Conservation (phyloP, 2,888 invertebrate genomes). For the Mesochorus sp. region DNA sequence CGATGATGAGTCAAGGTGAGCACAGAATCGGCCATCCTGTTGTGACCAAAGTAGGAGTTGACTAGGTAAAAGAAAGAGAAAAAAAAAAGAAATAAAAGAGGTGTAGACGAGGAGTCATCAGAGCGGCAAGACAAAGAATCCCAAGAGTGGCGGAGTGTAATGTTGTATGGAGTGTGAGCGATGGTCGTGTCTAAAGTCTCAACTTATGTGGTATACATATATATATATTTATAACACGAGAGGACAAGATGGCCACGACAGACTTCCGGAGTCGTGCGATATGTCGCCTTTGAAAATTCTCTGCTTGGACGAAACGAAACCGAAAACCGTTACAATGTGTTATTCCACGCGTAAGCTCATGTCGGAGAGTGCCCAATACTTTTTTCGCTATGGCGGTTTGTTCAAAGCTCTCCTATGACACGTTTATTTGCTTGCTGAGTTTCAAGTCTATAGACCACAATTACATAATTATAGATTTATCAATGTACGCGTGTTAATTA, state of each 20-base stretch:
- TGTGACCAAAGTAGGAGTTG: constrained; percentile 55
- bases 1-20: constrained; percentile 28
- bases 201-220: constrained; percentile 26
- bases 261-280: constrained; percentile 65
- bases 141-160: constrained; percentile 60
- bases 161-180: constrained; percentile 59
- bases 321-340: constrained; percentile 44
- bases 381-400: constrained; percentile 27
- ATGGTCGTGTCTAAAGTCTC: constrained; percentile 50
- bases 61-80: constrained; percentile 42
- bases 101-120: constrained; percentile 65
- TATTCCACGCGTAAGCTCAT: background rate
- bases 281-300: constrained; percentile 47
- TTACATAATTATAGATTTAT: too few species aligned
- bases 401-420: constrained; percentile 20
- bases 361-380: constrained; percentile 31
- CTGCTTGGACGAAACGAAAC: constrained; percentile 49
- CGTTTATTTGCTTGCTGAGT: background rate
- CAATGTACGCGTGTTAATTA: background rate
- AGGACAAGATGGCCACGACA: constrained; percentile 67
- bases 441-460: background rate
- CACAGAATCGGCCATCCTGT: constrained; percentile 45
- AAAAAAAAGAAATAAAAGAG: constrained; percentile 44
- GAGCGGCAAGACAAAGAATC: constrained; percentile 76
- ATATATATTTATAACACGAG: constrained; percentile 16